These are phyloP conservation scores for Epinotia demarniana DNA, from an alignment of 2,888 invertebrate genomes.

Conservation along the genomic window DNA sequence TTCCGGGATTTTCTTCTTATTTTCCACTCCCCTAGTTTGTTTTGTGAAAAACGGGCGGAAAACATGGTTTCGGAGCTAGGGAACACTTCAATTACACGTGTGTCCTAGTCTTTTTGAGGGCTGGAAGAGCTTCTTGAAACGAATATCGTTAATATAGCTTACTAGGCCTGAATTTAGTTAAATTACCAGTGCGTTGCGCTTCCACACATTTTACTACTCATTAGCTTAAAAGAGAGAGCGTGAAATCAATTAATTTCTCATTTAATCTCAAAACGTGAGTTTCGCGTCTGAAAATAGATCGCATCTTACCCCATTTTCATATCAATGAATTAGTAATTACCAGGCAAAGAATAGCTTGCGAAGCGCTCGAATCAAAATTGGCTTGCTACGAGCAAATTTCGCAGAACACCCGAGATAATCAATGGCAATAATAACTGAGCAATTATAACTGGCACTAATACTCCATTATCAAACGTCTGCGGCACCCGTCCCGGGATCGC, in stretches of 20 bases:
- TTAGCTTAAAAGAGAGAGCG: not conserved
- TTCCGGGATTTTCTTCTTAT: conserved; percentile 69
- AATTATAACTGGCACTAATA: conserved; percentile 79
- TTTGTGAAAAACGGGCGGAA: conserved; percentile 51
- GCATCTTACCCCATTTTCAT: not conserved
- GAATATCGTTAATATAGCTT: not conserved
- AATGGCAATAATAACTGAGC: conserved; percentile 67
- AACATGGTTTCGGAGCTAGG: conserved; percentile 26
- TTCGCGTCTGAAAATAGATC: not conserved
- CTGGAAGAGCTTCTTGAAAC: not conserved
- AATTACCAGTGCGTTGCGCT: not conserved
- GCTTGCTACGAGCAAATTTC: conserved; percentile 26
- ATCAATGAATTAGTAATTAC: conserved; percentile 3
- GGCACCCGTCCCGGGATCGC: conserved; percentile 63
- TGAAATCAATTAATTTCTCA: not conserved
- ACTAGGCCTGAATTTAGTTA: not conserved
- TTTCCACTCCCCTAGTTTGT: conserved; percentile 58
- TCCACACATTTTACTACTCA: not conserved
- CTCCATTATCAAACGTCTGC: conserved; percentile 74
- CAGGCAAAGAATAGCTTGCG: not conserved
- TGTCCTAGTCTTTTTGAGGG: conserved; percentile 27
- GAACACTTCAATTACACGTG: conserved; percentile 34
- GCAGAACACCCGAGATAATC: conserved; percentile 54
- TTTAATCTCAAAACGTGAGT: not conserved
- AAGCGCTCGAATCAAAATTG: conserved; percentile 16